phyloP scores from a whole-genome alignment of 2,888 invertebrate genomes.

The Morinoia aosen region DNA sequence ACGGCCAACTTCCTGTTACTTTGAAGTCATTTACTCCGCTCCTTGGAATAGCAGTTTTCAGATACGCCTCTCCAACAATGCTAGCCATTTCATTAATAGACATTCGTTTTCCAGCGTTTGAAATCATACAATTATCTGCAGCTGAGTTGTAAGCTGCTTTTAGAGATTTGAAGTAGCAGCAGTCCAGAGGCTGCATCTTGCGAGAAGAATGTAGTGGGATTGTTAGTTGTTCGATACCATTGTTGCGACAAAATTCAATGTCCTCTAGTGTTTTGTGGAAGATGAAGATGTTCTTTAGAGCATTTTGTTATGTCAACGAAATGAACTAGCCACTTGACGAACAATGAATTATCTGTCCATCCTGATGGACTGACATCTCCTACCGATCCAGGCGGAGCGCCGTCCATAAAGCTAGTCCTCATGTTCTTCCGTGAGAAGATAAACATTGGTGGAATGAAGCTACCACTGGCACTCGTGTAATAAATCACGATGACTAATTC shows the following conservation, averaged over 20 bases:
- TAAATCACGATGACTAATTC: no score
- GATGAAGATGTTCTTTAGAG: no score
- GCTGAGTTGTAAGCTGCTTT: conserved; percentile 53
- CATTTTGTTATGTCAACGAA: no score
- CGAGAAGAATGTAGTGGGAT: neutral
- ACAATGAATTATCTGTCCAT: no score
- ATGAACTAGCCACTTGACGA: no score
- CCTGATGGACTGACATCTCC: no score
- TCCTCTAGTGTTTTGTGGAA: neutral
- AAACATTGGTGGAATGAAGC: no score
- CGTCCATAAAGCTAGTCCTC: no score
- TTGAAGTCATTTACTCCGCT: conserved; percentile 46
- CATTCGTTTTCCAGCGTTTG: conserved; percentile 55
- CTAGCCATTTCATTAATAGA: neutral
- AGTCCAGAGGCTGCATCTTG: neutral
- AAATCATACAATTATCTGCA: conserved; percentile 54
- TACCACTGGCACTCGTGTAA: no score
- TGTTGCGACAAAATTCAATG: neutral
- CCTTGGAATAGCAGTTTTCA: conserved; percentile 14
- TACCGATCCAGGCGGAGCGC: no score
- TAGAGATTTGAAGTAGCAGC: neutral
- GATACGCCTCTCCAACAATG: neutral
- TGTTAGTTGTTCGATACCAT: neutral
- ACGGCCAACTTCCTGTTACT: neutral
- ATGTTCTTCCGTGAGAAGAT: no score